Base-by-base conservation (phyloP, 2,888 invertebrate genomes). In the Drosophila antonietae region DNA sequence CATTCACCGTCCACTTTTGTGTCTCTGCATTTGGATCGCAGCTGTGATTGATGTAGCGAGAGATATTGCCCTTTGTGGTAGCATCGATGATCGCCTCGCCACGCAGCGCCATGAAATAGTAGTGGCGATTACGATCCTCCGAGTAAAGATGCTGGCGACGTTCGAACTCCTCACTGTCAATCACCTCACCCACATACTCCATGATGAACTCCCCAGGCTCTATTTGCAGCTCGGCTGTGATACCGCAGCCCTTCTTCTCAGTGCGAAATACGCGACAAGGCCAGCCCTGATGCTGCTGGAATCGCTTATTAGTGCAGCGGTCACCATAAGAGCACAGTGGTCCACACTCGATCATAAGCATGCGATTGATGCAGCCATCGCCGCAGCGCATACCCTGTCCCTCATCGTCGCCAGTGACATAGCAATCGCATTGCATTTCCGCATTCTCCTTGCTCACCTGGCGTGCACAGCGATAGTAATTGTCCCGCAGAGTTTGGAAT, bases 1-100 rank as follows among this genome's bases (percentile, higher is more conserved):
- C 97, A 89, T 97, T 97, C 0, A 97, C 97, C 0, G 97, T 97
- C 97, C 97, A 98, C 93, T 99, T 99, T 93, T 99, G 99, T 0
- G 99, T 99, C 93, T 98, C 98, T 4, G 99, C 97, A 93, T 99
- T 99, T 0, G 99, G 99, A 86, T 99, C 98, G 92, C 99, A 99
- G 52, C 98, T 98, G 92, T 99, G 99, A 93, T 99, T 99, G 85
- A 99, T 98, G 91, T 99, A 99, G 51, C 99, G 94, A 0, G 99
- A 99, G 73, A 97, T 96, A 92, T 99, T 99, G 46, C 99, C 99
- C 92, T 97, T 98, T 81, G 95, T 93, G 0, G 99, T 99, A 3
- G 99, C 99, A 93, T 99, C 99, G 71, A 99, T 99, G 67, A 98
- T 96, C 68, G 97, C 96, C 93, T 98, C 98, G 3, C 97, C 96